These are phyloP conservation scores for Pristiophorus japonicus DNA, from an alignment of 2,113 vertebrate genomes.

Conservation along the genomic window DNA sequence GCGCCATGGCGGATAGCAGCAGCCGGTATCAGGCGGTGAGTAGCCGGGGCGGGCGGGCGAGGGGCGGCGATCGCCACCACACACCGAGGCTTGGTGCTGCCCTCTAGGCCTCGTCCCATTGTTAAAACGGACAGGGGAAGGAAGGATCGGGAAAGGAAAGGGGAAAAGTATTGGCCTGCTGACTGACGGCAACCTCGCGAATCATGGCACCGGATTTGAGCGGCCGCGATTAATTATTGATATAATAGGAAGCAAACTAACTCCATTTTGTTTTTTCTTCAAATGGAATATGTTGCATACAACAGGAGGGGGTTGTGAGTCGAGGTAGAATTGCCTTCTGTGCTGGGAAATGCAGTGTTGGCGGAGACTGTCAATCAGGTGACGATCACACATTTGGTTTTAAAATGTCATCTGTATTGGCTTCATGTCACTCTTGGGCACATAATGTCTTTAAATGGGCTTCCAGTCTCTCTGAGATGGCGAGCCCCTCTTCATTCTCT, in stretches of 20 bases:
- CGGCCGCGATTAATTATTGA: neutral
- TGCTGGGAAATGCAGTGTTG: no score
- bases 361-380: neutral
- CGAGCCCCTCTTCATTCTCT: neutral
- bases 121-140: neutral
- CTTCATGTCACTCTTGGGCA: neutral
- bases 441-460: neutral
- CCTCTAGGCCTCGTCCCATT: neutral
- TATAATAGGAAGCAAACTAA: neutral
- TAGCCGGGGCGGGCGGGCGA: neutral
- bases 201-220: neutral
- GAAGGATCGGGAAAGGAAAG: neutral
- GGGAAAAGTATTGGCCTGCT: neutral
- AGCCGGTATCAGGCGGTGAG: constrained; percentile 34
- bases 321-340: neutral
- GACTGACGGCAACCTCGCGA: neutral
- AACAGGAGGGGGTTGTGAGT: neutral
- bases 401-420: neutral
- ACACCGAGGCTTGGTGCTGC: neutral
- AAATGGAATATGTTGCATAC: neutral
- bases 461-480: neutral
- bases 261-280: neutral
- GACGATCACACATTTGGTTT: neutral
- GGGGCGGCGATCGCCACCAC: no score
- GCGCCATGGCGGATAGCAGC: constrained; percentile 14